Evolutionary conservation across 2,888 invertebrate genomes (phyloP).

Genomic region (Limnephilus rhombicus): DNA sequence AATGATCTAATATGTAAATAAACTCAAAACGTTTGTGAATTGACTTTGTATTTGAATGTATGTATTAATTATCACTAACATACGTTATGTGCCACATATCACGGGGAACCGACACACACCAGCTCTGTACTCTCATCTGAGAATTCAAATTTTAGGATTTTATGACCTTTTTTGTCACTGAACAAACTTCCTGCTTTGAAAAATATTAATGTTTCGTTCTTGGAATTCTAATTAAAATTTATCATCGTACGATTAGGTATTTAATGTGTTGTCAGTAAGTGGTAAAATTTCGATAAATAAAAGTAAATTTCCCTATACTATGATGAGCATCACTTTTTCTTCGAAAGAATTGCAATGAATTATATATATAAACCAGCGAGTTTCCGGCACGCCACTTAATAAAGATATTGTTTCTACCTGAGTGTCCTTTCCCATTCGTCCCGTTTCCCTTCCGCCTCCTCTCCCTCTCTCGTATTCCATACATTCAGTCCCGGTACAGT

Average conservation of each 20-base stretch:
- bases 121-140: neutral
- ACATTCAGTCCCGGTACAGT: too few species aligned
- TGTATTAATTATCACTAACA: conserved; percentile 40
- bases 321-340: too few species aligned
- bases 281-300: neutral
- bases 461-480: too few species aligned
- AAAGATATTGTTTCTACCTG: too few species aligned
- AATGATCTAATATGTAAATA: conserved; percentile 47
- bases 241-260: neutral
- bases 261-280: neutral
- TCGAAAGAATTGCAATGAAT: too few species aligned
- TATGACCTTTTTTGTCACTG: neutral
- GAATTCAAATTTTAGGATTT: neutral
- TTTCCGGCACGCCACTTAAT: too few species aligned
- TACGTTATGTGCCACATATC: conserved; percentile 4
- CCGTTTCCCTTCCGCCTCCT: too few species aligned
- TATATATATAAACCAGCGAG: too few species aligned
- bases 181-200: conserved; percentile 1
- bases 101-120: conserved; percentile 10
- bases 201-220: neutral
- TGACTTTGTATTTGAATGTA: conserved; percentile 35
- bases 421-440: too few species aligned
- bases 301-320: too few species aligned
- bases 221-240: neutral
- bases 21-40: conserved; percentile 44